Evolutionary conservation across 1,140 invertebrate species (phyloP), one percentile per base, ranked within the genome.

Genomic region (Neomicropteryx cornuta): DNA sequence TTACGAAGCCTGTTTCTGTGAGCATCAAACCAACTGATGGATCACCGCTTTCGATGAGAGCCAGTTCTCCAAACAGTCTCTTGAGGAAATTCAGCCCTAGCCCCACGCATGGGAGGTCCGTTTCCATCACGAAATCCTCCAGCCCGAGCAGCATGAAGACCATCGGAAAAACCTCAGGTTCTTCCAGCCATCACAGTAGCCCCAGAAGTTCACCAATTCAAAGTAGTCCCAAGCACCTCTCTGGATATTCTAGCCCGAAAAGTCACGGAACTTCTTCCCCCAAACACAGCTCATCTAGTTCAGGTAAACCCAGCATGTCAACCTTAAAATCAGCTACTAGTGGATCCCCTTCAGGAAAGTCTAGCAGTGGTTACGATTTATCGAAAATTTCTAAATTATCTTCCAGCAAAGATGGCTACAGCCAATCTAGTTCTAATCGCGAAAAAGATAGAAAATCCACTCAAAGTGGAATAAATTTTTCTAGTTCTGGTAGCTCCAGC

Each of bases 281-380:
- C 8, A 87, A 87, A 57, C 83, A 87, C 41, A 73, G 70, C 35
- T 72, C 73, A 1, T 75, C 73, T 1, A 77, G 81, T 42, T 79
- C 82, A 1, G 85, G 87, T 0, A 92, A 92, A 53, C 87, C 87
- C 0, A 89, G 86, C 49, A 87, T 92, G 78, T 87, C 83, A 0
- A 76, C 85, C 1, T 56, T 88, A n/a, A 88, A 88, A 53, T 86
- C 81, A 17, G 81, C 83, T 1, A 75, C 81, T 2, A 79, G 73
- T 48, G 64, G 68, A 1, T 69, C 65, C 0, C 66, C 68, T 5
- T 67, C 66, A 4, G 55, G 60, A 2, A 66, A 68, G 45, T 66
- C 62, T 3, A 60, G 59, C 4, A 67, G 60, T 14, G 55, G 63
- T 13, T 56, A 64, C 36, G 66, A 67, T 42, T 38, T 66, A 33